Evolutionary conservation across 1,140 invertebrate species (phyloP), one percentile per base, ranked within the genome.

Genomic region (Polyergus mexicanus): DNA sequence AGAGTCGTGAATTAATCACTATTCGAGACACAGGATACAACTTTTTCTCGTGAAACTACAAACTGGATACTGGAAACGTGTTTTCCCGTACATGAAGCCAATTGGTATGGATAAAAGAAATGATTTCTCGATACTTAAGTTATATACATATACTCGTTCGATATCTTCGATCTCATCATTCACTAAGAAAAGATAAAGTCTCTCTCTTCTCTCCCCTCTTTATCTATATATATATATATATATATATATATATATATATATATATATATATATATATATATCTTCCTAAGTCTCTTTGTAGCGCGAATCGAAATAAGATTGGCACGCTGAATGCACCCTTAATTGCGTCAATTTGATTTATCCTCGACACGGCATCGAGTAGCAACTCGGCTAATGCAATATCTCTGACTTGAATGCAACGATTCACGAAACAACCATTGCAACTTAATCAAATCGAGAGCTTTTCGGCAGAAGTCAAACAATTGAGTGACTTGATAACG

Each of bases 261-360:
- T 32, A 32, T 32, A 32, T 32, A 32, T 32, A 32, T 32, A 32
- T 32, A 32, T 32, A 32, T 32, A 0, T 32, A 32, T 38, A 1
- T 10, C 8, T 58, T 16, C 19, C 22, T 62, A 11, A 51, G 25
- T 71, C 63, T 68, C 51, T 81, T 84, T 51, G 76, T 72, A 86
- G 28, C 22, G 58, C 16, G 51, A 75, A 83, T 88, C 44, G 69
- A 84, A 78, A 32, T 22, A 68, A 86, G 87, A 76, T 89, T 88
- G 88, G 51, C 75, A 84, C 84, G 76, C 84, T 94, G 92, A 94
- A 94, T 94, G 89, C 92, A 85, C 88, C 92, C 92, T 92, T 95
- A 95, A 95, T 95, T 95, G 94, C 87, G 92, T 93, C 94, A 91
- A 95, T 95, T 95, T 88, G 86, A 93, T 93, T 94, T 93, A 90